phyloP scores from a whole-genome alignment of 2,113 vertebrate genomes.

The Gallinago paraguaiae region DNA sequence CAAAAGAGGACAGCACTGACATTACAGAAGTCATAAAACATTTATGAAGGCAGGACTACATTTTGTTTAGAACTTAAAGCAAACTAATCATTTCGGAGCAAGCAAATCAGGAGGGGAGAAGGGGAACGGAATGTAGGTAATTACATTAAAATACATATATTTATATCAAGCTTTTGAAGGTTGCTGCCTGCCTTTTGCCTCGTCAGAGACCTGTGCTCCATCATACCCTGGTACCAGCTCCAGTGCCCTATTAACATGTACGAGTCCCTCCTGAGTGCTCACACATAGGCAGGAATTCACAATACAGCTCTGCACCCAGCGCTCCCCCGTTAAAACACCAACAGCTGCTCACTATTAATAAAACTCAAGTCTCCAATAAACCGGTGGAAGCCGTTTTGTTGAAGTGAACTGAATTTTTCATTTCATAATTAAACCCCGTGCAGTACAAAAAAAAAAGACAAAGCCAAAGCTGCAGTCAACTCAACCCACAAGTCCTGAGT shows the following conservation, averaged over 20 bases:
- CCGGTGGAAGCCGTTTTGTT: not conserved
- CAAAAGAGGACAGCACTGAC: not conserved
- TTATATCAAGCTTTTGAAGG: not conserved
- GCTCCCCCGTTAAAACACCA: not conserved
- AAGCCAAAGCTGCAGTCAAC: not conserved
- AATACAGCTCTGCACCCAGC: not conserved
- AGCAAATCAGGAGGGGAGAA: not conserved
- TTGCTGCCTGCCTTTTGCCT: not conserved
- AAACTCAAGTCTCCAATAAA: slow-evolving; percentile 19
- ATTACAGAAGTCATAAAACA: not conserved
- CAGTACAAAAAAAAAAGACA: not conserved
- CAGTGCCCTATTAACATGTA: fast-evolving
- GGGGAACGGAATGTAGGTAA: not conserved
- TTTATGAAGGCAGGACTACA: not conserved
- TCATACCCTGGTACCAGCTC: not conserved
- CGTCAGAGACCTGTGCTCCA: not conserved
- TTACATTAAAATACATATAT: not conserved
- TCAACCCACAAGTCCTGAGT: not conserved
- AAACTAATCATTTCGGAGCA: not conserved
- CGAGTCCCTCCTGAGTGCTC: not conserved
- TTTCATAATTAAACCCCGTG: not conserved
- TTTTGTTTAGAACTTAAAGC: not conserved
- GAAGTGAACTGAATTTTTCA: not conserved
- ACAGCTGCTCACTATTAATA: not conserved
- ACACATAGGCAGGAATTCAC: not conserved